Evolutionary conservation across 2,888 invertebrate species (phyloP).

Genomic region (Resseliella maxima): DNA sequence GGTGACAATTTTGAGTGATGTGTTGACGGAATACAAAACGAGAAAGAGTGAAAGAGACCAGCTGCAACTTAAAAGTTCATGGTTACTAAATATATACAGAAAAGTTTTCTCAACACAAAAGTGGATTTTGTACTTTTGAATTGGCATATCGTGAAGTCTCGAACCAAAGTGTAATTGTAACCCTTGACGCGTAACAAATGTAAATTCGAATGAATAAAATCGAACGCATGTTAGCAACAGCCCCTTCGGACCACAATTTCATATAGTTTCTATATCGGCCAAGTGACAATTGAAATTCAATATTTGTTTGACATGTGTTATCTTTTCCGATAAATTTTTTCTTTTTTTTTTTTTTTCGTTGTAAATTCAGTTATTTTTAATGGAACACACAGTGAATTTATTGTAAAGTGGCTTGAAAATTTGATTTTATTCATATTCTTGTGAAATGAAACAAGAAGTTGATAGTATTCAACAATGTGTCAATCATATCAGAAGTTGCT

Average conservation of each 20-base stretch:
- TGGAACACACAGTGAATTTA: constrained; percentile 1
- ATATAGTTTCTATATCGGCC: neutral
- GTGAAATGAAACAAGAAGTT: neutral
- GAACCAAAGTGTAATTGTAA: neutral
- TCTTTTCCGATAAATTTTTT: constrained; percentile 29
- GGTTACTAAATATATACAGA: neutral
- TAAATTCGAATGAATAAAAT: constrained; percentile 6
- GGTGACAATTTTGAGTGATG: constrained; percentile 48
- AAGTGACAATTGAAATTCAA: constrained; percentile 29
- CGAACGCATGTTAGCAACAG: neutral
- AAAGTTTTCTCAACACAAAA: neutral
- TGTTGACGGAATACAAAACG: constrained; percentile 36
- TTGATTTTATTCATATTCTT: constrained; percentile 45
- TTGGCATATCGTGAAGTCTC: neutral
- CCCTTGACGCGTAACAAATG: constrained; percentile 25
- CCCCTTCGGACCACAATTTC: constrained; percentile 6
- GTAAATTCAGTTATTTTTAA: neutral
- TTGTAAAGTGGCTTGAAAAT: neutral
- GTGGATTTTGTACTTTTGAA: neutral
- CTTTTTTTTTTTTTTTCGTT: no score
- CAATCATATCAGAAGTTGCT: constrained; percentile 16
- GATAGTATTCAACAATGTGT: neutral
- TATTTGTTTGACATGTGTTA: constrained; percentile 53
- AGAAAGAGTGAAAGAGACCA: neutral
- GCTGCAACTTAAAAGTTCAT: neutral